Conservation (phyloP, 2,797 vertebrate genomes). For the Tarsius wallacei region DNA sequence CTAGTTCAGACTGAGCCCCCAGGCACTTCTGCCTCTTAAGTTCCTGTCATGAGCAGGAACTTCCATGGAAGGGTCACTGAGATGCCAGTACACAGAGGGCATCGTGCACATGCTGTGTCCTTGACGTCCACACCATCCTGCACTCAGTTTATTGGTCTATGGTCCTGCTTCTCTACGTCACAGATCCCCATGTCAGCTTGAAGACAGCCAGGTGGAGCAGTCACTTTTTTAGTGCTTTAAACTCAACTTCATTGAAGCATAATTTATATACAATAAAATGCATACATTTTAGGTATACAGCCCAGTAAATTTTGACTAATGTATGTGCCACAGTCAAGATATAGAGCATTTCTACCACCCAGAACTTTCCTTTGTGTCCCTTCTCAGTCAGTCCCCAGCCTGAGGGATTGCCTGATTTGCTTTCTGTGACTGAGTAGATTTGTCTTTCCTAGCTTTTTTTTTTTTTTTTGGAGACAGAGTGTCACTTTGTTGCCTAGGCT, state of each 20-base stretch:
- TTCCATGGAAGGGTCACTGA: not conserved
- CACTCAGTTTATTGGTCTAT: not conserved
- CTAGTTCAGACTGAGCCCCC: not conserved
- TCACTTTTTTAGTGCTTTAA: not conserved
- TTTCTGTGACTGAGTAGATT: not conserved
- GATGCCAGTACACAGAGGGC: not conserved
- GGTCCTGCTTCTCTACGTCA: not conserved
- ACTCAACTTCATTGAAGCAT: not conserved
- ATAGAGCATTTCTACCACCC: not conserved
- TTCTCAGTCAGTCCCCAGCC: not conserved
- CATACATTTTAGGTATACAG: not conserved
- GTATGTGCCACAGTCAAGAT: not conserved
- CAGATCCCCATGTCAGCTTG: too few relatives aligned
- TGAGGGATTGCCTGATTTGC: not conserved
- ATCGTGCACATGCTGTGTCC: fast-evolving
- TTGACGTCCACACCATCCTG: fast-evolving
- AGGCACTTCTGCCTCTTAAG: not conserved
- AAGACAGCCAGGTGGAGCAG: not conserved
- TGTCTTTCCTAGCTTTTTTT: not conserved
- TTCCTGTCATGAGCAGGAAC: not conserved
- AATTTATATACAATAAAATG: not conserved
- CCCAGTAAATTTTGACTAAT: not conserved
- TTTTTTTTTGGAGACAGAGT: too few relatives aligned
- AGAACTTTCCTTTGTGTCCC: not conserved
- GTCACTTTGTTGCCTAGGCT: too few relatives aligned